These are phyloP conservation scores for Climacteris rufus DNA, from an alignment of 2,113 vertebrate genomes.

Conservation along the genomic window DNA sequence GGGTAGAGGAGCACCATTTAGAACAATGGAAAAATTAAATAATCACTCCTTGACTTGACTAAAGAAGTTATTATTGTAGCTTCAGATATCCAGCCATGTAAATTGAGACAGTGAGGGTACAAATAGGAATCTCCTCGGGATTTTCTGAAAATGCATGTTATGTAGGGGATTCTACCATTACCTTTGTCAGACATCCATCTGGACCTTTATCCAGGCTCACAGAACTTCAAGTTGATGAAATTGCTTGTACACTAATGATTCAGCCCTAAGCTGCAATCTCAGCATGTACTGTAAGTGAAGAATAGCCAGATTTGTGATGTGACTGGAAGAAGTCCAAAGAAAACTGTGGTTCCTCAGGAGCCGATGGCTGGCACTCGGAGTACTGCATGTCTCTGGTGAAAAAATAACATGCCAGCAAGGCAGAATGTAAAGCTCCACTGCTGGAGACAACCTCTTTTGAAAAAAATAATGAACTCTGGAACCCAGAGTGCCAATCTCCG, in stretches of 20 bases:
- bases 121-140: neutral
- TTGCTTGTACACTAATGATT: neutral
- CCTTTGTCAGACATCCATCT: neutral
- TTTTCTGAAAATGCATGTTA: neutral
- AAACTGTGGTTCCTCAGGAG: neutral
- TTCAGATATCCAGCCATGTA: neutral
- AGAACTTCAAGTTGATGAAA: neutral
- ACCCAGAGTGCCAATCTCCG: neutral
- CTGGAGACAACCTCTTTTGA: neutral
- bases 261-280: neutral
- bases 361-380: neutral
- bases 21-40: neutral
- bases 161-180: neutral
- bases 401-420: neutral
- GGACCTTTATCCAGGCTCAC: neutral
- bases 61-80: neutral
- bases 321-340: conserved; percentile 22
- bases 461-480: neutral
- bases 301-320: neutral
- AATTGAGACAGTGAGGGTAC: neutral
- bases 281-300: neutral
- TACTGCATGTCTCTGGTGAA: neutral
- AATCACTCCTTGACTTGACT: neutral
- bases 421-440: neutral
- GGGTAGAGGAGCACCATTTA: neutral